These are phyloP conservation scores for Clostera curtula DNA, from an alignment of 2,888 invertebrate genomes.

Conservation along the genomic window DNA sequence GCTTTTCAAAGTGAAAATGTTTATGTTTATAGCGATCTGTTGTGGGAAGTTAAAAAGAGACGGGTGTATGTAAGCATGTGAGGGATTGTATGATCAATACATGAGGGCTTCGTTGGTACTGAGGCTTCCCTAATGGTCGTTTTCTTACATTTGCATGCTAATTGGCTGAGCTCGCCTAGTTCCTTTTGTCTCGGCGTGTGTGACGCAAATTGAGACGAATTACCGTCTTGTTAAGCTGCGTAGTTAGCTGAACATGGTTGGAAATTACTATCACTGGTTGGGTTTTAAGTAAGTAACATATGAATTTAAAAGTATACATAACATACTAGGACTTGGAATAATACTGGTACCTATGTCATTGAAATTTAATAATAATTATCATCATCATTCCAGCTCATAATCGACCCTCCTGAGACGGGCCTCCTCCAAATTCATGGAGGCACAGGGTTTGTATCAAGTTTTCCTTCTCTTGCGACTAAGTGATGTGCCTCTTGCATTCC, in stretches of 20 bases:
- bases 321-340: too few species aligned
- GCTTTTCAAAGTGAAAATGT: slow-evolving; percentile 44
- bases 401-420: too few species aligned
- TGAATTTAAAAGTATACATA: too few species aligned
- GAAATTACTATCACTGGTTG: too few species aligned
- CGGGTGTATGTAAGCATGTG: slow-evolving; percentile 69
- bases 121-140: slow-evolving; percentile 59
- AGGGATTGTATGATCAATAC: slow-evolving; percentile 68
- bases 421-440: too few species aligned
- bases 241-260: slow-evolving; percentile 20
- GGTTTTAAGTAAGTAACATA: too few species aligned
- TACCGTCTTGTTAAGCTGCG: slow-evolving; percentile 38
- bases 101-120: slow-evolving; percentile 34
- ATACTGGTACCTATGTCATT: too few species aligned
- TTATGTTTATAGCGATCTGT: slow-evolving; percentile 73
- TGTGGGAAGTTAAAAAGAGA: slow-evolving; percentile 72
- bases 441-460: too few species aligned
- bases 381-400: too few species aligned
- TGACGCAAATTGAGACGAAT: slow-evolving; percentile 54
- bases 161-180: slow-evolving; percentile 53
- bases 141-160: slow-evolving; percentile 74
- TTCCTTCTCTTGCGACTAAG: too few species aligned
- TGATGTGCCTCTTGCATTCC: too few species aligned
- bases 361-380: too few species aligned
- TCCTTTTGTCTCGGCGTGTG: slow-evolving; percentile 53